Base-by-base conservation (phyloP, 2,888 invertebrate genomes). In the Eudasyphora cyanicolor region DNA sequence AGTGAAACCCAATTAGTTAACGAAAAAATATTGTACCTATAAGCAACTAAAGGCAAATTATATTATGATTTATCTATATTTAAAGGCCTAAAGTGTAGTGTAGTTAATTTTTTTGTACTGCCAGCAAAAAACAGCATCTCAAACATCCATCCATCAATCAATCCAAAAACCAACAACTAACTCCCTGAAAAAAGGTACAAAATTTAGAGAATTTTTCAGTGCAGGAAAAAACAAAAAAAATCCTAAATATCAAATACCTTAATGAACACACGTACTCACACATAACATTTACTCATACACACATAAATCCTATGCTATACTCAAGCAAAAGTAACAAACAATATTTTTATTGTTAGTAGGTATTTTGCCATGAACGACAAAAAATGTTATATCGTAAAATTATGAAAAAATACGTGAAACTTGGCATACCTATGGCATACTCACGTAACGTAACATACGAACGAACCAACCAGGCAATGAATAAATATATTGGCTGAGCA, bases 1-100 rank as follows among this genome's bases (percentile, higher is more conserved):
- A 83, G 83, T 83, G 83, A 83, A 83, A 83, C 79, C 67, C 79
- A 77, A 80, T 83, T 80, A 82, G 79, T 83, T 70, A 80, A 80
- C 77, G 35, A 80, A 21, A 8, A 10, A 14, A 57, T 27, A n/a
- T n/a, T n/a, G n/a, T n/a, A n/a, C n/a, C n/a, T n/a, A n/a, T n/a
- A n/a, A n/a, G n/a, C n/a, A n/a, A n/a, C n/a, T n/a, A n/a, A n/a
- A n/a, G n/a, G n/a, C n/a, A n/a, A n/a, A n/a, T n/a, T n/a, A n/a
- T n/a, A n/a, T n/a, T n/a, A n/a, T n/a, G n/a, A n/a, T n/a, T n/a
- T n/a, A n/a, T n/a, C n/a, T n/a, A n/a, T n/a, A n/a, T n/a, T n/a
- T n/a, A n/a, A n/a, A n/a, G n/a, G n/a, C n/a, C n/a, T n/a, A n/a
- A n/a, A n/a, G n/a, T 54, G 67, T 74, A 64, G 51, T 42, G 54